Evolutionary conservation across 2,888 invertebrate species (phyloP).

Genomic region (Morpho helenor): DNA sequence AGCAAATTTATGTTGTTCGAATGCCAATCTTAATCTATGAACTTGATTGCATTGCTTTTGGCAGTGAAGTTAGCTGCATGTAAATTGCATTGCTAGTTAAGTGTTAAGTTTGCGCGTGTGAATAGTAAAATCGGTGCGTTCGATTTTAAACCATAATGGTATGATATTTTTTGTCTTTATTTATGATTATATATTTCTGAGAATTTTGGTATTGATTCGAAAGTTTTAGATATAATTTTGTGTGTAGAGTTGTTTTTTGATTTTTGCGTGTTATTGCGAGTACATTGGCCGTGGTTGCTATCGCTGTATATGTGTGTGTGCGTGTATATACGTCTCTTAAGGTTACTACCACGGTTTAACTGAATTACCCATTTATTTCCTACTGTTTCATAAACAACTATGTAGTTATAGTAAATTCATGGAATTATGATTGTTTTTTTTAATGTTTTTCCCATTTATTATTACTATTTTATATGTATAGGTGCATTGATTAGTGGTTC

Average conservation of each 20-base stretch:
- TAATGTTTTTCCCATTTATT: not conserved
- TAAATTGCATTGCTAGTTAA: slow-evolving; percentile 62
- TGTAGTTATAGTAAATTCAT: not conserved
- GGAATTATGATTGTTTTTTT: not conserved
- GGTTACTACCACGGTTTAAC: slow-evolving; percentile 23
- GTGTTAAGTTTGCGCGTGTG: slow-evolving; percentile 50
- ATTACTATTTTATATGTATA: no score
- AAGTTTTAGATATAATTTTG: not conserved
- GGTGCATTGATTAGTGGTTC: no score
- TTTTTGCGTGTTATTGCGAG: slow-evolving; percentile 1
- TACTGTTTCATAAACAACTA: slow-evolving; percentile 7
- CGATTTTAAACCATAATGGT: slow-evolving; percentile 32
- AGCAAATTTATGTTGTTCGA: slow-evolving; percentile 43
- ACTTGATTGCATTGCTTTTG: slow-evolving; percentile 60
- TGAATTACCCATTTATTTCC: slow-evolving; percentile 22
- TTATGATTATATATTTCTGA: slow-evolving; percentile 38
- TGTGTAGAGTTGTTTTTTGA: slow-evolving; percentile 17
- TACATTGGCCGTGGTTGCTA: slow-evolving; percentile 15
- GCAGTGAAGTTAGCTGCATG: slow-evolving; percentile 50
- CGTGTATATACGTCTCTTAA: slow-evolving; percentile 13
- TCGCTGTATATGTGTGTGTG: slow-evolving; percentile 10
- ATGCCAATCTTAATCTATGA: slow-evolving; percentile 76
- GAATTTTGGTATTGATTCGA: slow-evolving; percentile 39
- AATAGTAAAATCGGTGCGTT: slow-evolving; percentile 7
- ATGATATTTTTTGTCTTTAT: slow-evolving; percentile 32